Base-by-base conservation (phyloP, 2,888 invertebrate species). In the Drosophila cognata region DNA sequence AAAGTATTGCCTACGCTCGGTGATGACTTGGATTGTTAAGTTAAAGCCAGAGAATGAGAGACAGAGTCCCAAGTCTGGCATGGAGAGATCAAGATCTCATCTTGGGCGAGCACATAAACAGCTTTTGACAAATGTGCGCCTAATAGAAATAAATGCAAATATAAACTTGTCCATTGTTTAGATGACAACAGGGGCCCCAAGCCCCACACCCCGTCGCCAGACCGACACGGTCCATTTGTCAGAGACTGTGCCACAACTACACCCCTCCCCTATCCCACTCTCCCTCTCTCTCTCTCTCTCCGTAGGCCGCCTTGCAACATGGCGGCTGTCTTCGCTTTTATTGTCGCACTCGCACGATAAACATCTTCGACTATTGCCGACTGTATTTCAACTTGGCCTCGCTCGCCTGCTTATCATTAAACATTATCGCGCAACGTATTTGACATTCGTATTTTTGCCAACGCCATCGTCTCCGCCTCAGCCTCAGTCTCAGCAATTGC, bases 121-220 rank as follows among this genome's bases (percentile, higher is more conserved):
- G 91, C 91, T 81, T 88, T 91, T 88, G 91, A 88, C 91, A 88
- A 88, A 88, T 91, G 87, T 77, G 77, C 73, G 87, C 87, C 91
- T 88, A 88, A 88, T 88, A 88, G 87, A 88, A 88, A 91, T 88
- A 88, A 88, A 88, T 88, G 87, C 87, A 88, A 88, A 88, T 91
- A 88, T 88, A 91, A 88, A 91, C 87, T 90, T 91, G 87, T 82
- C 90, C 87, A 91, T 90, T 81, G 77, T 88, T 83, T 67, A 62
- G 82, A 75, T 81, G 91, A 73, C 88, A 81, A 78, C 68, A 75
- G 83, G 46, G 46, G 71, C 60, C 71, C 69, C 11, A 16, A 25
- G 3, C 1, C 8, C 46, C 46, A 8, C 16, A 25, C 16, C 16
- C 8, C 52, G 80, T 82, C 75, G 74, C 79, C 81, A 84, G 85